Conservation (phyloP, 2,888 invertebrate species). For the Tetragnatha montana region DNA sequence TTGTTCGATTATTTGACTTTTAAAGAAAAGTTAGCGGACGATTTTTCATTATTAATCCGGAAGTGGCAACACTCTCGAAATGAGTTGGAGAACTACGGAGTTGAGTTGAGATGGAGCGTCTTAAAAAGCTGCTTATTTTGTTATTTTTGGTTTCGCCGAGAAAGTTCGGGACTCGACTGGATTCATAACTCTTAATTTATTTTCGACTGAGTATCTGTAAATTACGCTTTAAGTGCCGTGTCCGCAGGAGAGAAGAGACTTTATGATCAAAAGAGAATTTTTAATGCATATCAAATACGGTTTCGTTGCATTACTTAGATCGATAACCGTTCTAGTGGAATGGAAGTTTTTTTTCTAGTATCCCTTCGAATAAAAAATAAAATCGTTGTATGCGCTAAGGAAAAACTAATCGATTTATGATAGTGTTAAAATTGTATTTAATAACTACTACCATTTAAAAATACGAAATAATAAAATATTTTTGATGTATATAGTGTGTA, state of each 20-base stretch:
- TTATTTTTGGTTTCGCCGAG: constrained; percentile 1
- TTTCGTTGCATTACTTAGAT: background rate
- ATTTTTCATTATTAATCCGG: constrained; percentile 50
- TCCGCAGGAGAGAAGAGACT: background rate
- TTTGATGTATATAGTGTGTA: too few relatives aligned
- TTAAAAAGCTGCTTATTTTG: constrained; percentile 1
- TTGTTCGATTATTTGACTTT: constrained; percentile 54
- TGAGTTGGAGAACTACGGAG: constrained; percentile 17
- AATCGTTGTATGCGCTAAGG: too few relatives aligned
- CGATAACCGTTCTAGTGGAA: too few relatives aligned
- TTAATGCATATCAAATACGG: background rate
- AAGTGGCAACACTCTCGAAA: constrained; percentile 55
- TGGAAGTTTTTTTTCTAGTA: too few relatives aligned
- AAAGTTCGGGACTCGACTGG: background rate
- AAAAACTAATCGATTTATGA: too few relatives aligned
- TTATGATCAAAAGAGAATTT: background rate
- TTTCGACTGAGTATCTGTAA: constrained; percentile 28
- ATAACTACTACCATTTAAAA: too few relatives aligned
- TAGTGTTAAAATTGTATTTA: too few relatives aligned
- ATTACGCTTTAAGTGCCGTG: constrained; percentile 32
- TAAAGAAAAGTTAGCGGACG: constrained; percentile 30
- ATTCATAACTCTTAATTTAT: constrained; percentile 61
- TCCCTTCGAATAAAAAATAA: too few relatives aligned
- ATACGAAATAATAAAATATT: too few relatives aligned
- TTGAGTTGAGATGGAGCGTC: background rate